phyloP scores from a whole-genome alignment of 2,888 invertebrate genomes.

The Lasioglossum vierecki region DNA sequence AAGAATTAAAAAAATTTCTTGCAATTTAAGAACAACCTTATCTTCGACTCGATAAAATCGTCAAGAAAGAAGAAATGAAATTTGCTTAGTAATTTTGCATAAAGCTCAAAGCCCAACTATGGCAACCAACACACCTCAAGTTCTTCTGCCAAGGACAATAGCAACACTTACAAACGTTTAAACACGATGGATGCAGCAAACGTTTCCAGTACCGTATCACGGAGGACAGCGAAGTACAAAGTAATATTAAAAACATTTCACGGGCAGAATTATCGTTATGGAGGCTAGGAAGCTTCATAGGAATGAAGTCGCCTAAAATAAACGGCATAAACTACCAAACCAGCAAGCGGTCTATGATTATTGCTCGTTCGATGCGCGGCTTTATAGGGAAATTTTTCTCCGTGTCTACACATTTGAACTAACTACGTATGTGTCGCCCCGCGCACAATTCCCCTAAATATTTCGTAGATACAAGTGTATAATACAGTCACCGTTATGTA shows the following conservation, averaged over 20 bases:
- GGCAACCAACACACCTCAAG: not conserved
- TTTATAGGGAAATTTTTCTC: slow-evolving; percentile 12
- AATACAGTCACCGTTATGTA: slow-evolving; percentile 64
- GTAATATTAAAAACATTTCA: not conserved
- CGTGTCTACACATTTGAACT: not conserved
- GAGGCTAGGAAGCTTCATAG: not conserved
- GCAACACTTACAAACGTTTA: not conserved
- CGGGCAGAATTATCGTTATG: not conserved
- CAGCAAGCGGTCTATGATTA: slow-evolving; percentile 34
- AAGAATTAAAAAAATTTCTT: no score
- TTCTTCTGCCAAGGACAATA: not conserved
- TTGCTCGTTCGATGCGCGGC: slow-evolving; percentile 56
- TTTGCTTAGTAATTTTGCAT: not conserved
- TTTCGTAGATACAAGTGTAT: slow-evolving; percentile 61
- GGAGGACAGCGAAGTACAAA: not conserved
- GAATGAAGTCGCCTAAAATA: not conserved
- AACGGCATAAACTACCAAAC: slow-evolving; percentile 6
- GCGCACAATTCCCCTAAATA: slow-evolving; percentile 34
- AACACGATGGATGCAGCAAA: not conserved
- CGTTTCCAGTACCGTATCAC: not conserved
- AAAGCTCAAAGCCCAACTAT: not conserved
- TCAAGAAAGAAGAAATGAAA: not conserved
- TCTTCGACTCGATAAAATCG: not conserved
- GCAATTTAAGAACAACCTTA: no score
- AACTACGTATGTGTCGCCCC: slow-evolving; percentile 13